Evolutionary conservation across 2,888 invertebrate genomes (phyloP), one percentile per base, ranked within the genome.

Genomic region (Acleris emargana): DNA sequence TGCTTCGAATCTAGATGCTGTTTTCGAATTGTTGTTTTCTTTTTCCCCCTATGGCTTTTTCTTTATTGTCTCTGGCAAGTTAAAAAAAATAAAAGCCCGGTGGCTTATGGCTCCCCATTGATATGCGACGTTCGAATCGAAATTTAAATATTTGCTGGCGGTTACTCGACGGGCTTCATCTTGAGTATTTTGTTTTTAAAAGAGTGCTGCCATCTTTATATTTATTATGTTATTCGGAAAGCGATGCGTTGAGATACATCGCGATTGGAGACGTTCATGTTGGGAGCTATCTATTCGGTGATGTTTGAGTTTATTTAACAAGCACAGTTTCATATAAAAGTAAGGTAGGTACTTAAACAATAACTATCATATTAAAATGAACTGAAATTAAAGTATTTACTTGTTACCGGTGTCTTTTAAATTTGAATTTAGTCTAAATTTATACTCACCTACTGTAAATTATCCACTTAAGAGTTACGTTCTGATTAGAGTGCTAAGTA

Each of bases 41-140:
- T 83, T 86, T 88, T 82, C 74, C 74, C 80, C 79, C 81, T 84
- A 81, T 81, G 81, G 84, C 86, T 86, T 90, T 91, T 91, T 91
- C 89, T 89, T 91, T 92, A 91, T 91, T 91, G 90, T 91, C 89
- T 88, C 87, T 86, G 87, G 72, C 70, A 73, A 81, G 75, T 80
- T 75, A 83, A 85, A 84, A 87, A 88, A 82, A 86, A 81, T 79
- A 86, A 87, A 85, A 84, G 79, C 81, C 84, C 88, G 89, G 91
- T 92, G 91, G 91, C 91, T 92, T 92, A 92, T 92, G 91, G 91
- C 86, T 89, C 89, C 88, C 91, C 91, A 92, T 92, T 92, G 91
- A 91, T 92, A 92, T 92, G 91, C 91, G 89, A 88, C 87, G 86
- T 88, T 90, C 89, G 90, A 87, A 90, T 90, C 89, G 90, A 91